Percentiles rank a stretch among this genome's conserved stretches.
Conservation (phyloP, 2,797 vertebrate species). For the Hylomyscus alleni region DNA sequence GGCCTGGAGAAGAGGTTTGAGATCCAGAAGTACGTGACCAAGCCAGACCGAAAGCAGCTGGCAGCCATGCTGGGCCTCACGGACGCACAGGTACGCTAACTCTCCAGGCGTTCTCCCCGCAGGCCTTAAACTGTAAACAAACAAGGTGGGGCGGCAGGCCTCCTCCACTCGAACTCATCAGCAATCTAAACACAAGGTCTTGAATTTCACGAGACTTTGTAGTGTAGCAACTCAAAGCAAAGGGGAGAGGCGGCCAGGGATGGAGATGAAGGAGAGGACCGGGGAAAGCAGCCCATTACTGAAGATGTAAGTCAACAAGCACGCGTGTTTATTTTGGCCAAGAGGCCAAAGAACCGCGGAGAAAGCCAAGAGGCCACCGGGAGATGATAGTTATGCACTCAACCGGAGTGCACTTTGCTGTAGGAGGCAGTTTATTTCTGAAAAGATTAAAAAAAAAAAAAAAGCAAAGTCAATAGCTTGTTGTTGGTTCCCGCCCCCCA, state of each 20-base stretch:
- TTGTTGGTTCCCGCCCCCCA: neutral
- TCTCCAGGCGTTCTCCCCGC: fast-evolving
- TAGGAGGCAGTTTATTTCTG: conserved; percentile 83
- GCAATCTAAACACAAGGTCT: neutral
- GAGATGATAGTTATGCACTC: conserved; percentile 31
- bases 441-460: conserved; percentile 83
- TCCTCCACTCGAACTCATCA: fast-evolving
- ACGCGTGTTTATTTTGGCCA: conserved; percentile 80
- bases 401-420: conserved; percentile 7
- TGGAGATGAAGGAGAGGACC: neutral
- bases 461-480: conserved; percentile 74
- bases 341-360: neutral
- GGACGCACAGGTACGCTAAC: conserved; percentile 94
- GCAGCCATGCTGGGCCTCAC: conserved; percentile 99
- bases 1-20: conserved; percentile 99
- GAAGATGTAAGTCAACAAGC: conserved; percentile 69
- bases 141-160: fast-evolving
- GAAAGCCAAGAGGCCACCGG: conserved; percentile 51
- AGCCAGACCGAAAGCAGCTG: conserved; percentile 98
- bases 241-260: neutral
- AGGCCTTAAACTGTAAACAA: neutral
- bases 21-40: conserved; percentile 99
- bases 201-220: neutral
- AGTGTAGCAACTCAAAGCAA: neutral
- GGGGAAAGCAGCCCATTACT: neutral